Conservation (phyloP, 2,113 vertebrate species). For the Calidris pygmaea region DNA sequence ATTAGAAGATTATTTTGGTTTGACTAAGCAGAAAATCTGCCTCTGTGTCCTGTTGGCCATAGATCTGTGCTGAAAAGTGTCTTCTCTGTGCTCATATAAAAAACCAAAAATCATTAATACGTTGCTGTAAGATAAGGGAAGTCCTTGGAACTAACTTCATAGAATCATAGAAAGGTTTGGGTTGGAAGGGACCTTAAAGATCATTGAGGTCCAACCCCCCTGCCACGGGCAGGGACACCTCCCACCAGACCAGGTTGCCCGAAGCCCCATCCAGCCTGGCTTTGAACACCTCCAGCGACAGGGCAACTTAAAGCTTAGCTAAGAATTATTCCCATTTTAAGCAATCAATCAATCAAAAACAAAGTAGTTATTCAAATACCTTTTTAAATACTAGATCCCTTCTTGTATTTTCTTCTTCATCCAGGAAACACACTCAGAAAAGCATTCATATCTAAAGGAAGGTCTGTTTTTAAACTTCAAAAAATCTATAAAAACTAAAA, state of each 20-base stretch:
- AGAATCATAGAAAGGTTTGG: too few relatives aligned
- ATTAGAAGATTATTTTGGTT: constrained; percentile 1
- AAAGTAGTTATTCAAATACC: background rate
- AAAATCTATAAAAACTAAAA: background rate
- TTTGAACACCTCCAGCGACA: too few relatives aligned
- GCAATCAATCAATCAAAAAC: background rate
- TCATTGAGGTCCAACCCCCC: too few relatives aligned
- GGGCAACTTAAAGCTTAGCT: background rate
- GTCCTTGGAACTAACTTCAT: background rate
- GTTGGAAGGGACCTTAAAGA: too few relatives aligned
- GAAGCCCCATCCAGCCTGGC: too few relatives aligned
- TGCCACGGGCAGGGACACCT: too few relatives aligned
- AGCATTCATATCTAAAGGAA: background rate
- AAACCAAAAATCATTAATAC: background rate
- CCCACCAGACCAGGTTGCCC: too few relatives aligned
- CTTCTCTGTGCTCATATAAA: background rate
- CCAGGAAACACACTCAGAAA: background rate
- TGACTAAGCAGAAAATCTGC: constrained; percentile 16
- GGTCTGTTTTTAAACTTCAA: background rate
- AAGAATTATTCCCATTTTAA: background rate
- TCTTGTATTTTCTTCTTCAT: background rate
- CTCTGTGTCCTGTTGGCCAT: background rate
- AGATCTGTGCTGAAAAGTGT: background rate
- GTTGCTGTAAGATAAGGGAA: background rate
- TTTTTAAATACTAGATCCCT: background rate